Evolutionary conservation across 2,888 invertebrate species (phyloP).

Genomic region (Colostygia pectinataria): DNA sequence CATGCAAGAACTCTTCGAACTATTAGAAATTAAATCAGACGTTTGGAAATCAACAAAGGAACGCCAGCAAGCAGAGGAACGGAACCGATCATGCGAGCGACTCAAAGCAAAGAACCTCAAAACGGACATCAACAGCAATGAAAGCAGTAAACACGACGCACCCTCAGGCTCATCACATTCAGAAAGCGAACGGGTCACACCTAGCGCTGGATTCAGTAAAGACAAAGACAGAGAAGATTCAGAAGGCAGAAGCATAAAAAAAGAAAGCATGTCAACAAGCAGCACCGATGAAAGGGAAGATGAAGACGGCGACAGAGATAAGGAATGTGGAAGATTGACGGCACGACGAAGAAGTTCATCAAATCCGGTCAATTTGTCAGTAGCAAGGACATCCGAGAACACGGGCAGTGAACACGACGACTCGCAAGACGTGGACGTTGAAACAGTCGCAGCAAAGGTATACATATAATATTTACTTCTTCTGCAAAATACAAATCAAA

Average conservation of each 20-base stretch:
- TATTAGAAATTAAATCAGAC: conserved; percentile 93
- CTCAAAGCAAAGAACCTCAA: conserved; percentile 72
- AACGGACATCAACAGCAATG: conserved; percentile 80
- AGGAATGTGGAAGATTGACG: conserved; percentile 75
- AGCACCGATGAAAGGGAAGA: conserved; percentile 80
- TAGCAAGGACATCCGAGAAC: conserved; percentile 82
- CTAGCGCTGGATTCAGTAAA: conserved; percentile 77
- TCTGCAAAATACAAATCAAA: neutral
- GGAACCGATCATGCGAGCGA: conserved; percentile 77
- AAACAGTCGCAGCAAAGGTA: conserved; percentile 80
- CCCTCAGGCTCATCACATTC: conserved; percentile 78
- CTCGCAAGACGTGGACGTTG: conserved; percentile 79
- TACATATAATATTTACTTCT: neutral
- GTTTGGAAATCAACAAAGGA: conserved; percentile 86
- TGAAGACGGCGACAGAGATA: conserved; percentile 80
- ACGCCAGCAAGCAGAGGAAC: conserved; percentile 76
- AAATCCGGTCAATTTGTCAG: conserved; percentile 91
- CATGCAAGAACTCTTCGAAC: conserved; percentile 91
- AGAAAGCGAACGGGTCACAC: conserved; percentile 75
- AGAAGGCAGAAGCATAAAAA: conserved; percentile 76
- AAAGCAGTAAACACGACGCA: conserved; percentile 79
- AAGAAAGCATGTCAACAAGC: conserved; percentile 79
- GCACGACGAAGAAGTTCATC: conserved; percentile 88
- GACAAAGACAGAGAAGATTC: conserved; percentile 69
- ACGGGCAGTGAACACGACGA: conserved; percentile 83